Base-by-base conservation (phyloP, 1,140 invertebrate species). In the Drosophila fuyamai region DNA sequence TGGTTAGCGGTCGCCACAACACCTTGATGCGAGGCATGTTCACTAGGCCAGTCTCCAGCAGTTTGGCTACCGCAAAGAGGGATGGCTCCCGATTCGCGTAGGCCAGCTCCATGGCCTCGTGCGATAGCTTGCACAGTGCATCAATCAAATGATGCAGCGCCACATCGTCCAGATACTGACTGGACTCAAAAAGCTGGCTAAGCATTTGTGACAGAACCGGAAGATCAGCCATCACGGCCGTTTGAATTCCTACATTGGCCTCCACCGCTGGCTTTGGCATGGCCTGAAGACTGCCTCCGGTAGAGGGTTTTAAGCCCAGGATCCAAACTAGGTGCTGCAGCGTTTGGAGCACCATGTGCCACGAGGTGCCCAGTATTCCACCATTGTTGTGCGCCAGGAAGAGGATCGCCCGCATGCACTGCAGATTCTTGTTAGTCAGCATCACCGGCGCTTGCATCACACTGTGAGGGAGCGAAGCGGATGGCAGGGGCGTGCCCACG, bases 301-400 rank as follows among this genome's bases (percentile, higher is more conserved):
- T 97, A 0, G 97, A 97, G 2, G 98, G 97, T 92, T 99, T 99
- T 44, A 99, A 92, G 0, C 98, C 98, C n/a, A 99, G 93, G 85
- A 99, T 99, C 98, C 98, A 99, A 0, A 98, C 98, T 67, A 99
- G 94, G 93, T 99, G 98, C 94, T 99, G 98, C 18, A 99, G 93
- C 4, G 98, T 99, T 14, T 98, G 98, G 9, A 99, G 94, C 4
- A 99, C 97, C 38, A 99, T 95, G 90, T 99, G 96, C 98, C 98
- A 99, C 0, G 98, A 97, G 62, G 97, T 96, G 44, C 97, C 97
- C 14, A 99, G 93, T 72, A 98, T 97, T 75, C 96, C 96, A 1
- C 98, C 98, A 93, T 99, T 97, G 79, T 97, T 96, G 91, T 98
- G 97, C 3, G 98, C 98, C 36, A 99, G 93, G 68, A 95, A 95